Evolutionary conservation across 2,113 vertebrate species (phyloP).

Genomic region (Gila orcuttii): DNA sequence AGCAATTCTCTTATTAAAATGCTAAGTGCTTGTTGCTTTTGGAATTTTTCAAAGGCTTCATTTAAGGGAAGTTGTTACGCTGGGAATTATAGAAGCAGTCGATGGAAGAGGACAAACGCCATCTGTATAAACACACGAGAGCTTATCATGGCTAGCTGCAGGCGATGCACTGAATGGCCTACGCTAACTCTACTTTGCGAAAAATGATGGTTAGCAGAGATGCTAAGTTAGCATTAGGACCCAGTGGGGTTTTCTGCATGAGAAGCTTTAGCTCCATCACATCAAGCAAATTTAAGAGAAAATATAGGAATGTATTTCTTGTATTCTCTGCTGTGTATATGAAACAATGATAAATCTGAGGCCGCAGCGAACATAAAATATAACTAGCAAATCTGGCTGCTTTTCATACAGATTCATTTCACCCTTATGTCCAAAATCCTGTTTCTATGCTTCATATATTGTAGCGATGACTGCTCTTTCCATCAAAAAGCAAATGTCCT

Average conservation of each 20-base stretch:
- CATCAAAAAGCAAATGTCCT: conserved; percentile 4
- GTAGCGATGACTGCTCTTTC: not conserved
- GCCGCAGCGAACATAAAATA: not conserved
- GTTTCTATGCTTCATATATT: not conserved
- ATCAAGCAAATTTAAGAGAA: not conserved
- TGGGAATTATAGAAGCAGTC: conserved; percentile 73
- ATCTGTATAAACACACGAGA: conserved; percentile 75
- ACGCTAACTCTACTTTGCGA: not conserved
- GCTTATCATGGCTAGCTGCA: conserved; percentile 54
- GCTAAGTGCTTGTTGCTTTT: conserved; percentile 75
- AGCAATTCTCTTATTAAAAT: conserved; percentile 73
- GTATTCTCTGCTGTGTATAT: not conserved
- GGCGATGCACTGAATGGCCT: conserved; percentile 54
- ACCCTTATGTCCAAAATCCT: not conserved
- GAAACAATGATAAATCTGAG: not conserved
- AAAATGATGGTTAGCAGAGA: conserved; percentile 9
- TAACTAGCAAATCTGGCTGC: not conserved
- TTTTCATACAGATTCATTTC: not conserved
- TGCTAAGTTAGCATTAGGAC: not conserved
- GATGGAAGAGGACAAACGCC: conserved; percentile 67
- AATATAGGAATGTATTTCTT: not conserved
- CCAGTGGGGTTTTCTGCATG: not conserved
- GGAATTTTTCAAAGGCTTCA: conserved; percentile 75
- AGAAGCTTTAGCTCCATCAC: not conserved
- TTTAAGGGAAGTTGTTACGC: conserved; percentile 73